Evolutionary conservation across 2,888 invertebrate species (phyloP).

Genomic region (Scaeva pyrastri): DNA sequence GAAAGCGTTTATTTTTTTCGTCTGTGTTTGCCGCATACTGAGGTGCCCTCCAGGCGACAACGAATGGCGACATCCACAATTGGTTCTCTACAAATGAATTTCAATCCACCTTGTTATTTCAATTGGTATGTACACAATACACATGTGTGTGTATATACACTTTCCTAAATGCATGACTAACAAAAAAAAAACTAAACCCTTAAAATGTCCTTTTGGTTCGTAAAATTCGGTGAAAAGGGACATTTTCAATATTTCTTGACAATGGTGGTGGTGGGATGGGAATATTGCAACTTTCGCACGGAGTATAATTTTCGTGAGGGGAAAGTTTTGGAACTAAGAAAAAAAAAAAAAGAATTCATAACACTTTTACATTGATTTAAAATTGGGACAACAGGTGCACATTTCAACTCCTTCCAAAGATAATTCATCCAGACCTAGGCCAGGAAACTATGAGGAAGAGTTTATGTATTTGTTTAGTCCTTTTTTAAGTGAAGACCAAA

Average conservation of each 20-base stretch:
- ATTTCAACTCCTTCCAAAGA: too few species aligned
- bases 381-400: too few species aligned
- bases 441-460: too few species aligned
- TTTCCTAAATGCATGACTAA: not conserved
- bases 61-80: conserved; percentile 16
- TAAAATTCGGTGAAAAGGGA: conserved; percentile 34
- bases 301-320: too few species aligned
- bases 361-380: not conserved
- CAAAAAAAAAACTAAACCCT: conserved; percentile 8
- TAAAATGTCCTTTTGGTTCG: not conserved
- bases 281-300: not conserved
- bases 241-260: conserved; percentile 59
- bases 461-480: too few species aligned
- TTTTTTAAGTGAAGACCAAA: not conserved
- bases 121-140: too few species aligned
- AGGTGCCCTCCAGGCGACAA: conserved; percentile 1
- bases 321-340: not conserved
- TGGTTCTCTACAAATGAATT: conserved; percentile 51
- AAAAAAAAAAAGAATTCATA: not conserved
- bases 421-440: too few species aligned
- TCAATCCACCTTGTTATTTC: conserved; percentile 56
- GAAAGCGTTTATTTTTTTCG: conserved; percentile 22
- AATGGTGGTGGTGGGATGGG: not conserved
- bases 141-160: not conserved
- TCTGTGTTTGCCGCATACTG: not conserved